These are phyloP conservation scores for Protophormia terraenovae DNA, from an alignment of 2,888 invertebrate species.

Conservation along the genomic window DNA sequence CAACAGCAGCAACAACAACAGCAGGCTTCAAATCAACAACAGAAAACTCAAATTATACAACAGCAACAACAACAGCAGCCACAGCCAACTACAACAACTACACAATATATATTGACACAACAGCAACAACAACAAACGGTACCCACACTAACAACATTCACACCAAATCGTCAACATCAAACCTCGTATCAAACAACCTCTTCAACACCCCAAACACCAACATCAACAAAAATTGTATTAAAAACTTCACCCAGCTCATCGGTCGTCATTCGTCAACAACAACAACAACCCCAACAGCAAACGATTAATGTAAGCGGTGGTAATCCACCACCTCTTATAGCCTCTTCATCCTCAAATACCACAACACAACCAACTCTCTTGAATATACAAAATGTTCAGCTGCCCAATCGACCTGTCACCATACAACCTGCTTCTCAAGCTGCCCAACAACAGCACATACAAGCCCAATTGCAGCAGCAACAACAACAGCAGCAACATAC, in stretches of 20 bases:
- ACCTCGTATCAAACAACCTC: slow-evolving; percentile 77
- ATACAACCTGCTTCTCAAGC: slow-evolving; percentile 81
- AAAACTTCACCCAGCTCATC: slow-evolving; percentile 80
- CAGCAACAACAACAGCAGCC: slow-evolving; percentile 56
- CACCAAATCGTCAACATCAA: slow-evolving; percentile 76
- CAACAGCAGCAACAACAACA: slow-evolving; percentile 66
- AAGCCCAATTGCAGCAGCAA: slow-evolving; percentile 80
- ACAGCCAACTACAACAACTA: slow-evolving; percentile 68
- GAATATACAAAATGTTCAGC: slow-evolving; percentile 80
- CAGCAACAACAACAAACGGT: slow-evolving; percentile 72
- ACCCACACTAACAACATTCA: slow-evolving; percentile 79
- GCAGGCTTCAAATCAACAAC: slow-evolving; percentile 69
- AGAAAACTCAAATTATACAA: slow-evolving; percentile 66
- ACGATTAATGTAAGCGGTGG: slow-evolving; percentile 71
- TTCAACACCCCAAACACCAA: slow-evolving; percentile 74
- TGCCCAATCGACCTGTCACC: slow-evolving; percentile 80
- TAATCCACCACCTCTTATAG: slow-evolving; percentile 80
- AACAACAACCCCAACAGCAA: slow-evolving; percentile 70
- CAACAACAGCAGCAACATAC: slow-evolving; percentile 76
- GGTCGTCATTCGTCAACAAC: slow-evolving; percentile 77
- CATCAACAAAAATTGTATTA: slow-evolving; percentile 80
- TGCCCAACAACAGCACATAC: slow-evolving; percentile 80
- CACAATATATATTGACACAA: slow-evolving; percentile 78
- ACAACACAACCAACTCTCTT: slow-evolving; percentile 76
- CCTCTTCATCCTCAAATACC: slow-evolving; percentile 73